Evolutionary conservation across 2,797 vertebrate species (phyloP), one percentile per base, ranked within the genome.

Genomic region (Falco peregrinus): DNA sequence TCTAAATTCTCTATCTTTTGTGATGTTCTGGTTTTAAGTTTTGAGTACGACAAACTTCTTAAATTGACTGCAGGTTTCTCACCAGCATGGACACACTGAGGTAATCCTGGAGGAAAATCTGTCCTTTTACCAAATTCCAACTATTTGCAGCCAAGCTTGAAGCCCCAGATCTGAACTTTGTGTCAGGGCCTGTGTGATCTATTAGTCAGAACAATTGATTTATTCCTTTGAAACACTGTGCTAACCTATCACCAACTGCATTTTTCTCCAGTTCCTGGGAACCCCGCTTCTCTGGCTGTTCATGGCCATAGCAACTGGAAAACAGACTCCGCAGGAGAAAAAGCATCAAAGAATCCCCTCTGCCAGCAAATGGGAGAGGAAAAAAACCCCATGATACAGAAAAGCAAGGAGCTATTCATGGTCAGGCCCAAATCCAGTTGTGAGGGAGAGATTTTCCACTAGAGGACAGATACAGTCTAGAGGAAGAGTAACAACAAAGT

Each of bases 231-330:
- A 92, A 96, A 68, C 28, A 5, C 14, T 33, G 16, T 51, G 43
- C 60, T 87, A 28, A 67, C 56, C 53, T 79, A 48, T 63, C 76
- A 67, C 24, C 6, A 16, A 7, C n/a, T 37, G 11, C 11, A 9
- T 80, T 89, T 93, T 87, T 10, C 29, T 76, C 54, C 6, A 3
- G 41, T 71, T 89, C 86, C 37, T 69, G 15, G 37, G 86, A 95
- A 67, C 53, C 16, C 53, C 74, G 54, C 50, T 74, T 73, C 83
- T 90, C 70, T 35, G 54, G 16, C 45, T 83, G 63, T 16, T 69
- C 77, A 90, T 26, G 64, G 87, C 65, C 80, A 87, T 63, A 43
- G 90, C 63, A 87, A 94, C 87, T 80, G 81, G 57, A 86, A 96
- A 96, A 91, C 65, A 90, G 45, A 48, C 57, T 83, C n/a, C 22